Evolutionary conservation across 1,140 invertebrate genomes (phyloP), one percentile per base, ranked within the genome.

Genomic region (Linepithema humile): DNA sequence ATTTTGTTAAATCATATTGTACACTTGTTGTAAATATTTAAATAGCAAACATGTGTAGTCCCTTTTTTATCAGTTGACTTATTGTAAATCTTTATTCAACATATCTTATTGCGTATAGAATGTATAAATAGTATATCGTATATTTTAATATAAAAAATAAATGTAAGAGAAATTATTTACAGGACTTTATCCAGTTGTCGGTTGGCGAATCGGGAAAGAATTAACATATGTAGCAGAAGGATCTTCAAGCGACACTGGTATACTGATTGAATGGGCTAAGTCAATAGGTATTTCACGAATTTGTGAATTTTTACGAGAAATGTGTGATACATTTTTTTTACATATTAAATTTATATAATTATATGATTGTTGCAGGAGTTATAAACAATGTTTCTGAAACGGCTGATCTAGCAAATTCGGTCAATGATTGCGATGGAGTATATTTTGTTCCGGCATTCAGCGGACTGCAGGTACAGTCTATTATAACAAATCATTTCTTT

Each of bases 391-490:
- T 97, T 0, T 90, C 94, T 29, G 96, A 98, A 78, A 96, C 96
- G 6, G 95, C 96, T 0, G 93, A 93, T 2, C 95, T 99, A 59
- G 98, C 98, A 0, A 92, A 95, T 72, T 96, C 96, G 1, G 97
- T 98, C 0, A 88, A 95, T 15, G 96, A 98, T 93, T 96, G 96
- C 6, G 96, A 97, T 89, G 98, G 97, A 17, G 97, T 99, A 2
- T 98, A 96, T 92, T 99, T 99, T 93, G 95, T 99, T 87, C 98
- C 98, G 3, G 98, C 98, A 0, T 99, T 99, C 89, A 97, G 97
- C 94, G 98, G 98, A 23, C 93, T 99, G 77, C 97, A 98, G 92
- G 98, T 98, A 94, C 95, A 92, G 92, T 48, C 62, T 86, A 57
- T 35, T 64, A 48, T 3, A 17, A 2, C 9, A 17, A 64, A 40